Evolutionary conservation across 2,888 invertebrate species (phyloP).

Genomic region (Axea sp.): DNA sequence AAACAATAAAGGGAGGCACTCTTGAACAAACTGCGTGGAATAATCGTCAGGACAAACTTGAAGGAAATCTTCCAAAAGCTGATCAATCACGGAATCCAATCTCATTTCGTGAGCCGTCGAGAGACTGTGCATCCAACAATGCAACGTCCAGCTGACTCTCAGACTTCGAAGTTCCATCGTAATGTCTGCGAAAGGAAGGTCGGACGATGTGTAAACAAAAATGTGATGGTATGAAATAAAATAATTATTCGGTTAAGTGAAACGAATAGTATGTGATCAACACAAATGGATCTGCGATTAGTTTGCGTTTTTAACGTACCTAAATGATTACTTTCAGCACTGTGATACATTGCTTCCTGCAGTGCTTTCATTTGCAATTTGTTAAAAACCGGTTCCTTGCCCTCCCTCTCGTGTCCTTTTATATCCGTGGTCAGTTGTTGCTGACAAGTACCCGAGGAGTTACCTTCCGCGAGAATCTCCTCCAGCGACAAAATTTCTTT

Average conservation of each 20-base stretch:
- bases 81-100: constrained; percentile 91
- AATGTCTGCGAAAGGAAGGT: constrained; percentile 85
- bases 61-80: constrained; percentile 92
- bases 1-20: constrained; percentile 92
- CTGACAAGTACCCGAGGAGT: constrained; percentile 74
- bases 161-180: constrained; percentile 92
- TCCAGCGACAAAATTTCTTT: constrained; percentile 91
- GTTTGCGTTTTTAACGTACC: constrained; percentile 79
- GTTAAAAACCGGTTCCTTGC: constrained; percentile 81
- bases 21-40: constrained; percentile 93
- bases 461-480: constrained; percentile 94
- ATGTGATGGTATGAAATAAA: constrained; percentile 13
- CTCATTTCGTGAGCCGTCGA: constrained; percentile 92
- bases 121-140: constrained; percentile 95
- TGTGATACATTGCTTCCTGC: constrained; percentile 96
- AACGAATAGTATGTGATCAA: neutral
- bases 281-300: constrained; percentile 37
- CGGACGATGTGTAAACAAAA: neutral
- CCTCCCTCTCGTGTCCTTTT: constrained; percentile 73
- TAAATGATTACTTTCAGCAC: constrained; percentile 93
- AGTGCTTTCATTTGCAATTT: constrained; percentile 91
- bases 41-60: constrained; percentile 95
- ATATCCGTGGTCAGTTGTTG: constrained; percentile 76
- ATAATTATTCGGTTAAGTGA: constrained; percentile 11
- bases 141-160: constrained; percentile 94